Evolutionary conservation across 2,888 invertebrate genomes (phyloP).

Genomic region (Pantelozetes paolii): DNA sequence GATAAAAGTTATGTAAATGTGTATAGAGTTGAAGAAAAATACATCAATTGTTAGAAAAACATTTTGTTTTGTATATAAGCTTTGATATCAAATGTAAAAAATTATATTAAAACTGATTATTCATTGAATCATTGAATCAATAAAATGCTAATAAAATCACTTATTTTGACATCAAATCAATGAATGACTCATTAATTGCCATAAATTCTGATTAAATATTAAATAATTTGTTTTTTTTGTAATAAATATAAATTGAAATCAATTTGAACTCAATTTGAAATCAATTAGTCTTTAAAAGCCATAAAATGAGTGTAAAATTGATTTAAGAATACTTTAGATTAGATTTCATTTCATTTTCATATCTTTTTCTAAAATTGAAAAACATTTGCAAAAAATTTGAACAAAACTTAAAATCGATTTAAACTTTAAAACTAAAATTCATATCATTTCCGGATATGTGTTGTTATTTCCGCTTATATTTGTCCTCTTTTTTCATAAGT

Average conservation of each 20-base stretch:
- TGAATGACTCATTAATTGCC: background rate
- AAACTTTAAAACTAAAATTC: background rate
- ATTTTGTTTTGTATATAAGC: background rate
- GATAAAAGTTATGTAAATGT: constrained; percentile 1
- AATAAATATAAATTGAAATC: background rate
- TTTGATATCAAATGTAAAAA: background rate
- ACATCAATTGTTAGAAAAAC: background rate
- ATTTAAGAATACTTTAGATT: too few relatives aligned
- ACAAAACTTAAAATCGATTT: too few relatives aligned
- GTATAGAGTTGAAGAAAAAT: constrained; percentile 6
- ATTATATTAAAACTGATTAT: background rate
- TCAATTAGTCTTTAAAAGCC: too few relatives aligned
- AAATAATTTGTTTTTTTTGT: background rate
- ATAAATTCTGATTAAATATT: background rate
- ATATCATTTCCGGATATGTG: too few relatives aligned
- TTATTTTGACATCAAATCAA: background rate
- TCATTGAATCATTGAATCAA: too few relatives aligned
- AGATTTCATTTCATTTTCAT: too few relatives aligned
- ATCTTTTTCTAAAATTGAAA: too few relatives aligned
- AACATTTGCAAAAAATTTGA: background rate
- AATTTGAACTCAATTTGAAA: background rate
- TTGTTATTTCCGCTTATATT: constrained; percentile 43
- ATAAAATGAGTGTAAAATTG: too few relatives aligned
- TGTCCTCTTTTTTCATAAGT: constrained; percentile 42
- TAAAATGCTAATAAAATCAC: background rate